These are phyloP conservation scores for Simalia tracyae DNA, from an alignment of 2,797 vertebrate species.

Conservation along the genomic window DNA sequence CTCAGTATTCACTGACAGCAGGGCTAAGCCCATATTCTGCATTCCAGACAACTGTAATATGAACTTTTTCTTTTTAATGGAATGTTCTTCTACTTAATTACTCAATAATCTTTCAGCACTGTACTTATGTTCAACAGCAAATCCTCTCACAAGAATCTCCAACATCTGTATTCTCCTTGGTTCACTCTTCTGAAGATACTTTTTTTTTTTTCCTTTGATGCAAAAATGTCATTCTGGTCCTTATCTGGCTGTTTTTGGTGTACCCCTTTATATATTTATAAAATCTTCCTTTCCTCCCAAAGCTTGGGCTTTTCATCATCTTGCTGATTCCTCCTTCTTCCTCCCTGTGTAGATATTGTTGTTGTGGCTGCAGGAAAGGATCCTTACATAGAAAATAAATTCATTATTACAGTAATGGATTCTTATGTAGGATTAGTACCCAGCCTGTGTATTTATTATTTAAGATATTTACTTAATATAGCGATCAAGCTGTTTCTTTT, in stretches of 20 bases:
- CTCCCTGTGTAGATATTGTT: neutral
- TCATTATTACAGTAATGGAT: neutral
- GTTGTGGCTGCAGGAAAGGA: neutral
- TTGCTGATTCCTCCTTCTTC: too few relatives aligned
- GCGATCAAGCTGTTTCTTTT: neutral
- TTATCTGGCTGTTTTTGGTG: neutral
- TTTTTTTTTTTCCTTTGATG: neutral
- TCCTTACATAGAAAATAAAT: neutral
- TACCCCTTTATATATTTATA: neutral
- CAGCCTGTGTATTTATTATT: neutral
- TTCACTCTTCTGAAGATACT: neutral
- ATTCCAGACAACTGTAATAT: neutral
- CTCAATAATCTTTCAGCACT: neutral
- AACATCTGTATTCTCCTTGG: neutral
- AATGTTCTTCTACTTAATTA: neutral
- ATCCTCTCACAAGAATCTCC: neutral
- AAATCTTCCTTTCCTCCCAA: neutral
- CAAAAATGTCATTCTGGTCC: neutral
- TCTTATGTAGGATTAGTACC: neutral
- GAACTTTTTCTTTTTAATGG: neutral
- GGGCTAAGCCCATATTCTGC: neutral
- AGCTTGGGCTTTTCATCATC: neutral
- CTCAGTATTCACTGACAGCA: neutral
- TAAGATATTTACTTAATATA: neutral
- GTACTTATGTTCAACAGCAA: neutral